Evolutionary conservation across 2,888 invertebrate genomes (phyloP).

Genomic region (Dryadula phaetusa): DNA sequence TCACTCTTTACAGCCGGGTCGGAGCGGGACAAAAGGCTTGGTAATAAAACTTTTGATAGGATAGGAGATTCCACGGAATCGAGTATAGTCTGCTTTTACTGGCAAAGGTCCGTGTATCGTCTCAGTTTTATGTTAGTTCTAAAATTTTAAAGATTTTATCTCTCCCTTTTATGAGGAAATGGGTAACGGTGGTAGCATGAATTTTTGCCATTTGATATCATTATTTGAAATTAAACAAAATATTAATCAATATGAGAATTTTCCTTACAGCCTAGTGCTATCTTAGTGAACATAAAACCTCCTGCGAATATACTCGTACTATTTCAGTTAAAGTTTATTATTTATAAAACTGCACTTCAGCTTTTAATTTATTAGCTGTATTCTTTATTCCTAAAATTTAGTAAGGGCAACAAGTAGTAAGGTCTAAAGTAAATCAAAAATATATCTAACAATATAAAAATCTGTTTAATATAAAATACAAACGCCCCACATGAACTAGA

Average conservation of each 20-base stretch:
- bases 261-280: background rate
- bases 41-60: conserved; percentile 83
- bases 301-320: too few species aligned
- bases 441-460: background rate
- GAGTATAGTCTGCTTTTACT: conserved; percentile 76
- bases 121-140: conserved; percentile 67
- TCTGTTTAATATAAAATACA: background rate
- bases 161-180: conserved; percentile 53
- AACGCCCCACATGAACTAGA: background rate
- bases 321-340: too few species aligned
- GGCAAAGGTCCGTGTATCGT: conserved; percentile 66
- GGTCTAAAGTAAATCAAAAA: too few species aligned
- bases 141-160: conserved; percentile 72
- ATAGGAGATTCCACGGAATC: conserved; percentile 77
- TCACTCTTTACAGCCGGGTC: conserved; percentile 71
- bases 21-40: conserved; percentile 71
- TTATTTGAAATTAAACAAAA: conserved; percentile 13
- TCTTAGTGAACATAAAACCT: too few species aligned
- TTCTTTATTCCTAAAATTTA: too few species aligned
- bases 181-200: conserved; percentile 32
- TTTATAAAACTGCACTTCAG: too few species aligned
- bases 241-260: background rate
- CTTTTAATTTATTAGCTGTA: too few species aligned
- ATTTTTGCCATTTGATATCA: conserved; percentile 36
- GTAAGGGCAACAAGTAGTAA: too few species aligned